These are phyloP conservation scores for Andrena trimmerana DNA, from an alignment of 2,888 invertebrate genomes.

Conservation along the genomic window DNA sequence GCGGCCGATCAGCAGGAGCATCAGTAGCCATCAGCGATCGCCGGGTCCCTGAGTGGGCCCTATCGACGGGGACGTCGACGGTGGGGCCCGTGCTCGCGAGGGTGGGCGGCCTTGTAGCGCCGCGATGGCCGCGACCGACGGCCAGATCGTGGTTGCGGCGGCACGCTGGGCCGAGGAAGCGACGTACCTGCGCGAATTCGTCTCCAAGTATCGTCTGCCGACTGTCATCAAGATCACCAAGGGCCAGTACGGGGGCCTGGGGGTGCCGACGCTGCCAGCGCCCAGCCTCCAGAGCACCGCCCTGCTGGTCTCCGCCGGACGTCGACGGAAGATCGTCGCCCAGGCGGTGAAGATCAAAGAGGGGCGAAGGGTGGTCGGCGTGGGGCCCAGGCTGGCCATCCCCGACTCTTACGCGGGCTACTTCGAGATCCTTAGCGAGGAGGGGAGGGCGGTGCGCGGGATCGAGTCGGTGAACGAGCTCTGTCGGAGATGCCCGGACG, in stretches of 20 bases:
- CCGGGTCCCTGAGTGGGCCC: conserved; percentile 58
- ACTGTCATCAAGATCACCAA: conserved; percentile 96
- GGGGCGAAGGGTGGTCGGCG: conserved; percentile 92
- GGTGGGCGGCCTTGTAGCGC: conserved; percentile 60
- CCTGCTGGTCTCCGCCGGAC: conserved; percentile 93
- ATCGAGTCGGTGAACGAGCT: conserved; percentile 95
- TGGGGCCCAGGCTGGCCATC: conserved; percentile 94
- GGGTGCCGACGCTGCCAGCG: conserved; percentile 94
- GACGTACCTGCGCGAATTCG: conserved; percentile 90
- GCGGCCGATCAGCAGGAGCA: conserved; percentile 67
- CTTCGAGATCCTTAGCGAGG: conserved; percentile 97
- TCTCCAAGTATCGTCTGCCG: conserved; percentile 91
- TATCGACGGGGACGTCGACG: conserved; percentile 52
- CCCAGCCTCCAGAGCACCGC: conserved; percentile 95
- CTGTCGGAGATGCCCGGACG: conserved; percentile 90
- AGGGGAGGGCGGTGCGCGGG: conserved; percentile 95
- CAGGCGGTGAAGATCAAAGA: conserved; percentile 96
- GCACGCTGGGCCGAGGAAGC: conserved; percentile 92
- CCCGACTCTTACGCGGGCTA: conserved; percentile 96
- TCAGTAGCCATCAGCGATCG: conserved; percentile 58
- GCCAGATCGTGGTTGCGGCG: conserved; percentile 95
- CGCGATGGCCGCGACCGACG: conserved; percentile 94
- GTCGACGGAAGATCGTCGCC: conserved; percentile 94
- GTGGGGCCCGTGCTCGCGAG: conserved; percentile 63
- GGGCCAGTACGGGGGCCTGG: conserved; percentile 96